These are phyloP conservation scores for Melanotaenia maccullochi DNA, from an alignment of 2,797 vertebrate species.

Conservation along the genomic window DNA sequence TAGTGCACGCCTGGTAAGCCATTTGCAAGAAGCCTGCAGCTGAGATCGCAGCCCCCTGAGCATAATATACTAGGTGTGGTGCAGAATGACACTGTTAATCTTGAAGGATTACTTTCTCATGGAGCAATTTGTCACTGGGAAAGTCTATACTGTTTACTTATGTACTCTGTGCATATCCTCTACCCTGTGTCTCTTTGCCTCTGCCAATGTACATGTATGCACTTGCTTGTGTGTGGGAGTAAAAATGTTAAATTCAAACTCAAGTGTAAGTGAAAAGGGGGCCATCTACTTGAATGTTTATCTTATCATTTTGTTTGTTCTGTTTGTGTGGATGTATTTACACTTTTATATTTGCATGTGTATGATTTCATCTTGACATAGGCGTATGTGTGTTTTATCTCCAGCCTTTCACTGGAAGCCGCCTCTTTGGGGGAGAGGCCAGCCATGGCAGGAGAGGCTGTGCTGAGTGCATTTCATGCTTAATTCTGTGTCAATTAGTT, in stretches of 20 bases:
- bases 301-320: constrained; percentile 42
- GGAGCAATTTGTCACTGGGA: constrained; percentile 69
- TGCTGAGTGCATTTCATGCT: constrained; percentile 96
- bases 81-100: constrained; percentile 75
- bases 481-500: constrained; percentile 99
- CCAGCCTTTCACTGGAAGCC: constrained; percentile 66
- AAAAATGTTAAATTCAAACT: constrained; percentile 63
- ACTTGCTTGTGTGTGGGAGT: constrained; percentile 64
- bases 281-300: constrained; percentile 72
- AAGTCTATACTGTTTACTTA: constrained; percentile 64
- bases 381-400: constrained; percentile 50
- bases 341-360: constrained; percentile 56
- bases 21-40: constrained; percentile 56
- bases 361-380: constrained; percentile 66
- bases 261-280: constrained; percentile 63
- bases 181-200: constrained; percentile 28
- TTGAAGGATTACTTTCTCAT: constrained; percentile 78
- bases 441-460: constrained; percentile 84
- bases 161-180: constrained; percentile 56
- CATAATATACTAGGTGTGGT: constrained; percentile 71
- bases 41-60: constrained; percentile 59
- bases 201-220: constrained; percentile 42
- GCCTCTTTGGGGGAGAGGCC: constrained; percentile 71
- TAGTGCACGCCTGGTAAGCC: constrained; percentile 59
- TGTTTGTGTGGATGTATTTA: constrained; percentile 53